Evolutionary conservation across 2,797 vertebrate species (phyloP).

Genomic region (Sebastes hubbsi): DNA sequence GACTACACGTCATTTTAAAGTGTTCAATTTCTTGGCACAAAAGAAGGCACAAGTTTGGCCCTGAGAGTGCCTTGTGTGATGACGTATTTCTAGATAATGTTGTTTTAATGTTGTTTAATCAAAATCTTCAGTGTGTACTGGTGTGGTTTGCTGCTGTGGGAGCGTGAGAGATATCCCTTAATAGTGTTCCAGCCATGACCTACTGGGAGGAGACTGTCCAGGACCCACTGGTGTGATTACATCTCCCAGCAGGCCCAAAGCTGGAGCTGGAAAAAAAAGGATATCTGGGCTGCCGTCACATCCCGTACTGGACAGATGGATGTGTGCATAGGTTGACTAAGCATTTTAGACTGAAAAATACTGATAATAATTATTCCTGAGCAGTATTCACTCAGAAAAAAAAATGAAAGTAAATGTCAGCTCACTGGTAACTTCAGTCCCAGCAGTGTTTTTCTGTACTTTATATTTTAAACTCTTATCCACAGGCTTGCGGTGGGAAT

Average conservation of each 20-base stretch:
- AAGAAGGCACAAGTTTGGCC: neutral
- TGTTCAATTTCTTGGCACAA: neutral
- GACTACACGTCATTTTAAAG: neutral
- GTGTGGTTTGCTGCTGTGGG: neutral
- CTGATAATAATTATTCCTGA: neutral
- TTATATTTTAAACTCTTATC: neutral
- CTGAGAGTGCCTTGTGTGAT: neutral
- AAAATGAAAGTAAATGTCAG: conserved; percentile 27
- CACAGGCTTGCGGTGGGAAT: neutral
- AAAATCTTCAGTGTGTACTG: neutral
- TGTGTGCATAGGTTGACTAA: neutral
- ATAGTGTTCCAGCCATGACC: neutral
- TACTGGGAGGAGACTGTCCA: neutral
- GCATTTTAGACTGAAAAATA: neutral
- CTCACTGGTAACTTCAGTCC: neutral
- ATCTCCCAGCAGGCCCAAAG: neutral
- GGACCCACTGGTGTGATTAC: neutral
- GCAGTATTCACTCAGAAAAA: neutral
- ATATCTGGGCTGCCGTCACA: too few relatives aligned
- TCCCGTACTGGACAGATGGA: neutral
- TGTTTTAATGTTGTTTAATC: neutral
- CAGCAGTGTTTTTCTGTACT: conserved; percentile 6
- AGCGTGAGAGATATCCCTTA: neutral
- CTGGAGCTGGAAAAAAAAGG: neutral
- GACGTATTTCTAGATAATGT: neutral